Percentiles rank a stretch among this genome's conserved stretches.
Conservation (phyloP, 2,797 vertebrate species). For the Menidia menidia region DNA sequence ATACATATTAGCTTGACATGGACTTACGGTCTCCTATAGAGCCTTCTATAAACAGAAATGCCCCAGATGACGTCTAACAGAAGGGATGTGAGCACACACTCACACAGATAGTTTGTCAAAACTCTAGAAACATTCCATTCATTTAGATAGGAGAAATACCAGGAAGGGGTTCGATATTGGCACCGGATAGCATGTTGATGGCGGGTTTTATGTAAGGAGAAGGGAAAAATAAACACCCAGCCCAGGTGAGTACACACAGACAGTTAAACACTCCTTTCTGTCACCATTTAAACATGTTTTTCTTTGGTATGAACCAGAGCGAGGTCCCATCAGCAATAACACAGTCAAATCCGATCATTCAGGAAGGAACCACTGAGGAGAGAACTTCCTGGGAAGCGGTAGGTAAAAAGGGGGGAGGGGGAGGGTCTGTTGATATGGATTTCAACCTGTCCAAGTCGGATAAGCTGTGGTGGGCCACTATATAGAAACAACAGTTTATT, state of each 20-base stretch:
- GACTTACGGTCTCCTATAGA: conserved; percentile 40
- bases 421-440: conserved; percentile 51
- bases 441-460: conserved; percentile 28
- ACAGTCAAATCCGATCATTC: conserved; percentile 26
- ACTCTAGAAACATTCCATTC: conserved; percentile 28
- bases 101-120: conserved; percentile 19
- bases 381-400: conserved; percentile 62
- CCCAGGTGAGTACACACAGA: background rate
- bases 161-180: conserved; percentile 9
- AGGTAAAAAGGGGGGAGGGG: conserved; percentile 23
- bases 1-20: conserved; percentile 30
- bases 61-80: conserved; percentile 28
- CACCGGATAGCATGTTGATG: conserved; percentile 25
- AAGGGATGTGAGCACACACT: conserved; percentile 22
- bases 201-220: conserved; percentile 26
- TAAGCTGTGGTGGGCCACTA: background rate
- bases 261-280: conserved; percentile 1
- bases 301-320: background rate
- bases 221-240: background rate
- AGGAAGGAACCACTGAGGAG: conserved; percentile 57
- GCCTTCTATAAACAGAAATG: conserved; percentile 52
- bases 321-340: conserved; percentile 14
- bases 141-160: conserved; percentile 40
- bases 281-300: background rate
- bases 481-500: conserved; percentile 17